Evolutionary conservation across 1,140 invertebrate species (phyloP), one percentile per base, ranked within the genome.

Genomic region (Psilanteris sp.): DNA sequence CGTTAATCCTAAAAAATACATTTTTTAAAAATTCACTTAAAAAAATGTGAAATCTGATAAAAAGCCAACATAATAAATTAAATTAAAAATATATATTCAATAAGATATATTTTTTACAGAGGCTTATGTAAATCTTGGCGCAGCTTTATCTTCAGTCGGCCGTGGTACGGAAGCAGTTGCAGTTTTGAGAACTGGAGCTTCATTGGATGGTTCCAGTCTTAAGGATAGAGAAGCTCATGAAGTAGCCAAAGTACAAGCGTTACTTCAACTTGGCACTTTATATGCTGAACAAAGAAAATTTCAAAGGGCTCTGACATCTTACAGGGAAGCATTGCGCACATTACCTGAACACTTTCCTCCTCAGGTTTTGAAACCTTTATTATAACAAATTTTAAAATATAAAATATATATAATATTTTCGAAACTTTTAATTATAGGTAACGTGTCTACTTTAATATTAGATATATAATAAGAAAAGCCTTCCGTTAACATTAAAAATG

Each of bases 61-160:
- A n/a, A n/a, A n/a, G n/a, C n/a, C n/a, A n/a, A n/a, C n/a, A n/a
- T n/a, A n/a, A n/a, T n/a, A n/a, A n/a, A n/a, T n/a, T n/a, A n/a
- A n/a, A n/a, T n/a, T n/a, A n/a, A n/a, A n/a, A n/a, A n/a, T n/a
- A n/a, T n/a, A n/a, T n/a, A n/a, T n/a, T n/a, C n/a, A n/a, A n/a
- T n/a, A n/a, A n/a, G n/a, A n/a, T n/a, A n/a, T n/a, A n/a, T n/a
- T n/a, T 11, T 29, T 92, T 92, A 14, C 91, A 98, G 96, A 98
- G 91, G 97, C 97, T 27, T 96, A 98, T 88, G 92, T 98, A 55
- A 98, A 98, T 83, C 90, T 98, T 78, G 97, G 96, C 1, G 93
- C 96, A 64, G 93, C 96, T 13, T 90, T 97, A 66, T 93, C 95
- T 71, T 91, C 94, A 4, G 90, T 95, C 37, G 96, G 96, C 6